phyloP scores from a whole-genome alignment of 2,888 invertebrate species.

The Drosophila niveifrons region DNA sequence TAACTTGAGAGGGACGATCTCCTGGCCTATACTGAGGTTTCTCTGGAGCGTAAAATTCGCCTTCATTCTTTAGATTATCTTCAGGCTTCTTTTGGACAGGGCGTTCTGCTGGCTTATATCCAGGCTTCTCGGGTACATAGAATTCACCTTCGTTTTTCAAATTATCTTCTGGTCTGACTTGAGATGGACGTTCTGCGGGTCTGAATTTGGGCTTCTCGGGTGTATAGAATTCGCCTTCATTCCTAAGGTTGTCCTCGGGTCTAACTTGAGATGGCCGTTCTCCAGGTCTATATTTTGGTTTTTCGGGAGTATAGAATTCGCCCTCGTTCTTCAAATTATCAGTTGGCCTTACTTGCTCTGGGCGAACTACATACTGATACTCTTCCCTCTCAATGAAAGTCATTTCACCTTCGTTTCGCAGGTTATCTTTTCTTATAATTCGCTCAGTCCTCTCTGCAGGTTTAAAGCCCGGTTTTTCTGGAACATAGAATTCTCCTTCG shows the following conservation, averaged over 20 bases:
- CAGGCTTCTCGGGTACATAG: slow-evolving; percentile 85
- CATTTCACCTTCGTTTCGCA: slow-evolving; percentile 87
- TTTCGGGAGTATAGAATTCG: slow-evolving; percentile 85
- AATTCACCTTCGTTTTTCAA: slow-evolving; percentile 87
- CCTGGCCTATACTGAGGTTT: slow-evolving; percentile 85
- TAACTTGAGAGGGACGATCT: slow-evolving; percentile 85
- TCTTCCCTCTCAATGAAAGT: slow-evolving; percentile 85
- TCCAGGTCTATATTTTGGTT: slow-evolving; percentile 83
- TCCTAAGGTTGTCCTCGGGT: slow-evolving; percentile 85
- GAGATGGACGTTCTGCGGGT: slow-evolving; percentile 85
- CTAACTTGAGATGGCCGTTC: slow-evolving; percentile 86
- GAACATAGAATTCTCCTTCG: slow-evolving; percentile 18
- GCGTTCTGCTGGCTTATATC: slow-evolving; percentile 86
- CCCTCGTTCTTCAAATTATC: slow-evolving; percentile 86
- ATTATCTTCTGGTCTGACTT: slow-evolving; percentile 86
- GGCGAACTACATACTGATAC: slow-evolving; percentile 84
- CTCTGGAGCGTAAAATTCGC: slow-evolving; percentile 86
- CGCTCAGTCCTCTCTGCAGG: slow-evolving; percentile 86
- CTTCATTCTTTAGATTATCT: slow-evolving; percentile 87
- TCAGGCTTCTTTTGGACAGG: slow-evolving; percentile 85
- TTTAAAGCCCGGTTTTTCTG: slow-evolving; percentile 71
- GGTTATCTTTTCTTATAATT: slow-evolving; percentile 86
- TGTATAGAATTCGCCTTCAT: slow-evolving; percentile 87
- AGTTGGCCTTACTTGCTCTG: slow-evolving; percentile 39
- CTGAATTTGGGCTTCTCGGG: slow-evolving; percentile 83